These are phyloP conservation scores for Dryoscopus gambensis DNA, from an alignment of 2,113 vertebrate genomes.

Conservation along the genomic window DNA sequence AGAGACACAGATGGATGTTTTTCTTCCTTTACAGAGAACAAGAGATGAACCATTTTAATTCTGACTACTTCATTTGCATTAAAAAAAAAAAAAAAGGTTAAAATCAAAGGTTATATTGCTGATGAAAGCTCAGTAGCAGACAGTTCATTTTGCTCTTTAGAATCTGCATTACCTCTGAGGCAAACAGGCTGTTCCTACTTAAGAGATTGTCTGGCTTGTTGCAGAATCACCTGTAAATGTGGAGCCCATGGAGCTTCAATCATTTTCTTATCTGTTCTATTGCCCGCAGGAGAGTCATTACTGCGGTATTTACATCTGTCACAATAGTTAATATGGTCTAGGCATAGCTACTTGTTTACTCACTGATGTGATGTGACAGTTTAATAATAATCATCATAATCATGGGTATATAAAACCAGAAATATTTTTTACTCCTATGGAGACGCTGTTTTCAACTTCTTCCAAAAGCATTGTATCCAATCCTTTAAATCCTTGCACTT, in stretches of 20 bases:
- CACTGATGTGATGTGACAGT: constrained; percentile 13
- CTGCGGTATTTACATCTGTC: background rate
- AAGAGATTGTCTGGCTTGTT: background rate
- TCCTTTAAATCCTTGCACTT: background rate
- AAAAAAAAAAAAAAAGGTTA: too few relatives aligned
- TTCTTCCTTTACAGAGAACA: background rate
- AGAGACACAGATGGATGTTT: background rate
- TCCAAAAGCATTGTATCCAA: background rate
- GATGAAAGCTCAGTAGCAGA: background rate
- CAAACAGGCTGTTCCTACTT: background rate
- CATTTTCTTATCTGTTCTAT: background rate
- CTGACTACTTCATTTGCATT: background rate
- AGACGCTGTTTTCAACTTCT: background rate
- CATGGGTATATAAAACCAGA: background rate
- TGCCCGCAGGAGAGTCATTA: background rate
- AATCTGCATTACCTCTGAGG: background rate
- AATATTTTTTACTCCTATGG: background rate
- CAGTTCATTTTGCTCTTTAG: background rate
- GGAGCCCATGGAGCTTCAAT: background rate
- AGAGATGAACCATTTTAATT: background rate
- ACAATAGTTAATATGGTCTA: constrained; percentile 21
- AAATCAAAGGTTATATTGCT: background rate
- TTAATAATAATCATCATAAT: constrained; percentile 38
- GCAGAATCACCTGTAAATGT: background rate
- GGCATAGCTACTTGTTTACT: background rate